Evolutionary conservation across 1,140 invertebrate species (phyloP).

Genomic region (Psilanteris sp.): DNA sequence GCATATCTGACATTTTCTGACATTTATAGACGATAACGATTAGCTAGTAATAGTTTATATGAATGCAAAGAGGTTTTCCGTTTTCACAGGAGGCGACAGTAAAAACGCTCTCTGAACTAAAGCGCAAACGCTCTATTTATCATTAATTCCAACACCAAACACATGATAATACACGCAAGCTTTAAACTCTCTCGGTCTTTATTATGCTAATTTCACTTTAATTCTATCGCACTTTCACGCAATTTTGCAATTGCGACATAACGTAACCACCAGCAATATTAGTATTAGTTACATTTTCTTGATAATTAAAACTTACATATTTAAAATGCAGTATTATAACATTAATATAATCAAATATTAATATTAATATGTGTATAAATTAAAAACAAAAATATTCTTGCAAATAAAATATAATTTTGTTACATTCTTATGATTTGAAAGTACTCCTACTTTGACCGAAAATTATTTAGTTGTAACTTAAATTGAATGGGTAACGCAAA

Average conservation of each 20-base stretch:
- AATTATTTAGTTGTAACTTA: too few relatives aligned
- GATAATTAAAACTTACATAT: constrained; percentile 20
- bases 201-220: constrained; percentile 48
- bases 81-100: constrained; percentile 37
- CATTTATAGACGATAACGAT: constrained; percentile 70
- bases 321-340: not conserved
- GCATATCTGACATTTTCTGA: constrained; percentile 28
- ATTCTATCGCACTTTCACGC: constrained; percentile 40
- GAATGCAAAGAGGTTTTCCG: constrained; percentile 69
- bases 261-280: constrained; percentile 19
- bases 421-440: too few relatives aligned
- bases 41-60: constrained; percentile 69
- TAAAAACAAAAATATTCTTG: too few relatives aligned
- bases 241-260: constrained; percentile 6
- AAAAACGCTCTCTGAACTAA: constrained; percentile 69
- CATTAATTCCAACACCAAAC: constrained; percentile 55
- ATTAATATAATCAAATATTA: too few relatives aligned
- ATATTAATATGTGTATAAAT: too few relatives aligned
- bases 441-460: too few relatives aligned
- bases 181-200: constrained; percentile 25
- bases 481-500: too few relatives aligned
- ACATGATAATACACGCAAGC: constrained; percentile 31
- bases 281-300: constrained; percentile 10
- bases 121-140: constrained; percentile 69
- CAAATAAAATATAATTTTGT: too few relatives aligned